These are phyloP conservation scores for Erebia palarica DNA, from an alignment of 2,888 invertebrate genomes.

Conservation along the genomic window DNA sequence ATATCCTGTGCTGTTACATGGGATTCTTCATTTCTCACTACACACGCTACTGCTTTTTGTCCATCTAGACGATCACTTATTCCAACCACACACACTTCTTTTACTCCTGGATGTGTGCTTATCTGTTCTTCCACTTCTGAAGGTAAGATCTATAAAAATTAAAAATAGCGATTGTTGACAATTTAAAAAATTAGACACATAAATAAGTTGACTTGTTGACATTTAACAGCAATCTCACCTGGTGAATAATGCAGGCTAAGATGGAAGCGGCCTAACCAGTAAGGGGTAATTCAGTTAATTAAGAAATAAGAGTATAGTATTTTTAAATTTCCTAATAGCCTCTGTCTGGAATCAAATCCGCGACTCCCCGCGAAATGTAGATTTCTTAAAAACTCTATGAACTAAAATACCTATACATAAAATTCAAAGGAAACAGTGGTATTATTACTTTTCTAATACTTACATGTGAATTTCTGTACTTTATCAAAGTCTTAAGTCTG, in stretches of 20 bases:
- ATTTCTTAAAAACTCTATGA: too few species aligned
- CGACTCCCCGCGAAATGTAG: background rate
- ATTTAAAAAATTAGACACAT: too few species aligned
- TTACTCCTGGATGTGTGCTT: constrained; percentile 53
- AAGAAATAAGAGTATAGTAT: too few species aligned
- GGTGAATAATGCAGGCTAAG: too few species aligned
- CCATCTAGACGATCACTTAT: constrained; percentile 55
- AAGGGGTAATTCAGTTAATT: too few species aligned
- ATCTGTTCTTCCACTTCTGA: constrained; percentile 66
- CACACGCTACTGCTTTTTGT: constrained; percentile 60
- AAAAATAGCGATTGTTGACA: background rate
- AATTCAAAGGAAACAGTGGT: too few species aligned
- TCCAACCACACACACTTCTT: constrained; percentile 62
- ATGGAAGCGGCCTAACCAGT: too few species aligned
- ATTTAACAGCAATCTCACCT: too few species aligned
- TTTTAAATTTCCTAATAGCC: too few species aligned
- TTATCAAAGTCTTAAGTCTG: constrained; percentile 65
- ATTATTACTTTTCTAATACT: constrained; percentile 32
- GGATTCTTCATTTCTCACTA: constrained; percentile 50
- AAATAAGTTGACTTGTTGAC: too few species aligned
- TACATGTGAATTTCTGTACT: constrained; percentile 62
- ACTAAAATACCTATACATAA: too few species aligned
- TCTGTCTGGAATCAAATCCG: too few species aligned
- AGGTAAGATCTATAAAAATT: constrained; percentile 56
- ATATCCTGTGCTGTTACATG: constrained; percentile 59